Conservation (phyloP, 1,140 invertebrate species). For the Lasioglossum baleicum region DNA sequence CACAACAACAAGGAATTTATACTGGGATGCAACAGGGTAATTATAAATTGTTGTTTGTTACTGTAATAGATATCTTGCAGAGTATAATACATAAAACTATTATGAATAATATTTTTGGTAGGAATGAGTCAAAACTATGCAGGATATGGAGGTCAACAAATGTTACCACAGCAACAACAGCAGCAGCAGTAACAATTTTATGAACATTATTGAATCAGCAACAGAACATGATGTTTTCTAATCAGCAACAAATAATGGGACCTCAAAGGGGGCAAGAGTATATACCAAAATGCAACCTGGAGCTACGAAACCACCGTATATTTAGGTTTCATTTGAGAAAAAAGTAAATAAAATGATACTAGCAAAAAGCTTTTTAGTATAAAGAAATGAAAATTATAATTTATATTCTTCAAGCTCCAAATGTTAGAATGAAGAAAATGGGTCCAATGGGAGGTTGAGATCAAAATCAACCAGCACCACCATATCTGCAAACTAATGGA, state of each 20-base stretch:
- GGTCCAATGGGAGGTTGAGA: slow-evolving; percentile 82
- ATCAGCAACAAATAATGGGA: slow-evolving; percentile 77
- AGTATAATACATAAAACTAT: no score
- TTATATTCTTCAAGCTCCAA: slow-evolving; percentile 80
- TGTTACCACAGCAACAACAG: slow-evolving; percentile 83
- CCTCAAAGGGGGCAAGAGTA: no score
- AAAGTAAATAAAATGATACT: background rate
- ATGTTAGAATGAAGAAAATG: slow-evolving; percentile 84
- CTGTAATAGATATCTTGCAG: no score
- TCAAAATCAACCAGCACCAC: slow-evolving; percentile 82
- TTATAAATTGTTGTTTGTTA: no score
- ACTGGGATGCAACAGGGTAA: slow-evolving; percentile 73
- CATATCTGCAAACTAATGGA: slow-evolving; percentile 79
- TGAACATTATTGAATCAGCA: slow-evolving; percentile 77
- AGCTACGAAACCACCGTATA: slow-evolving; percentile 76
- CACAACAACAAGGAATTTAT: slow-evolving; percentile 82
- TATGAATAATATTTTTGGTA: slow-evolving; percentile 36
- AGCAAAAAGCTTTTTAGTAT: no score
- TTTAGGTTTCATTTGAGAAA: slow-evolving; percentile 73
- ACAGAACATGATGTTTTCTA: slow-evolving; percentile 76
- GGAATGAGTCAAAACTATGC: slow-evolving; percentile 82
- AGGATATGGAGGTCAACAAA: slow-evolving; percentile 82
- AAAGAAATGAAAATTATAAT: no score
- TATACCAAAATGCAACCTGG: slow-evolving; percentile 77
- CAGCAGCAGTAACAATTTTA: slow-evolving; percentile 80